A percentile compares a stretch with the other conserved stretches of the same genome.
Evolutionary conservation across 2,113 vertebrate genomes (phyloP).

Genomic region (Paradisaea rubra): DNA sequence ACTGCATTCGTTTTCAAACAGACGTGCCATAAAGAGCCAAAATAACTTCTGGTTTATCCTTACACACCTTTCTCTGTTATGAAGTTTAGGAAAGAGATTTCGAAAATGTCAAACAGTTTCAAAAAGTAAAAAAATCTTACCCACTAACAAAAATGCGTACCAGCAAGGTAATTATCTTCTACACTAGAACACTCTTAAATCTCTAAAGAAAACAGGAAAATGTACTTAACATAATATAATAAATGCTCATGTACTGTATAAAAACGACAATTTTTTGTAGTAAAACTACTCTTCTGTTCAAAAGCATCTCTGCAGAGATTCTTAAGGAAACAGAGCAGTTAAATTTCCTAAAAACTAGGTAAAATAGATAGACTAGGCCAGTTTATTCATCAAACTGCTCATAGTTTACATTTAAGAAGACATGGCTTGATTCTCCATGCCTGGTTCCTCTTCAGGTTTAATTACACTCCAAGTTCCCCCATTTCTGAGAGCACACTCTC

Average conservation of each 20-base stretch:
- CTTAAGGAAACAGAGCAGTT: conserved; percentile 18
- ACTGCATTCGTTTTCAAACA: background rate
- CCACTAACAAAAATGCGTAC: background rate
- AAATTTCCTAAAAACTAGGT: conserved; percentile 28
- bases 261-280: background rate
- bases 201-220: background rate
- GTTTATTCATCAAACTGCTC: background rate
- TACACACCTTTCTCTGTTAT: background rate
- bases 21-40: background rate
- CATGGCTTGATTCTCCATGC: background rate
- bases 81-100: background rate
- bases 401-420: background rate
- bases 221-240: background rate
- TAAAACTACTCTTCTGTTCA: background rate
- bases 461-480: background rate
- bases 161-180: background rate
- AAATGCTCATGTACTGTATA: conserved; percentile 34
- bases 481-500: background rate
- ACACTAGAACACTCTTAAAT: background rate
- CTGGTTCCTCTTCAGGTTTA: background rate
- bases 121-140: background rate
- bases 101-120: background rate
- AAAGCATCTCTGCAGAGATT: conserved; percentile 7
- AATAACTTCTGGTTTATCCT: background rate
- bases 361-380: background rate